Percentiles rank a stretch among this genome's conserved stretches.
Conservation (phyloP, 2,113 vertebrate genomes). For the Laticauda colubrina region DNA sequence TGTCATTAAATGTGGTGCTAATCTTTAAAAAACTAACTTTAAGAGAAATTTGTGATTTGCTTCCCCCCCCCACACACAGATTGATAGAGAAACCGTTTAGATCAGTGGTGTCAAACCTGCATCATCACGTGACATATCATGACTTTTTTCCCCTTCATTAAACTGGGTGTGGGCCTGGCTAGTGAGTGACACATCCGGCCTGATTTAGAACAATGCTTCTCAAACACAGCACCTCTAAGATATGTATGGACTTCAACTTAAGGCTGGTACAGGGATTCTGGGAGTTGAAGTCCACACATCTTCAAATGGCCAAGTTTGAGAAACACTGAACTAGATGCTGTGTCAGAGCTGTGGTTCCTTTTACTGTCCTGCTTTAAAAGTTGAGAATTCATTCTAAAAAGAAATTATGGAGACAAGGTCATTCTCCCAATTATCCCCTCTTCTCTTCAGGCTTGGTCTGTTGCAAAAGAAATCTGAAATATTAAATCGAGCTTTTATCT, state of each 20-base stretch:
- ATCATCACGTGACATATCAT: too few relatives aligned
- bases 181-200: too few relatives aligned
- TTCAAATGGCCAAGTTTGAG: background rate
- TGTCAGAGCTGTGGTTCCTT: background rate
- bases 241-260: background rate
- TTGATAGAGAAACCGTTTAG: too few relatives aligned
- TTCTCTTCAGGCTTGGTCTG: background rate
- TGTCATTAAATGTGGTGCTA: background rate
- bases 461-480: background rate
- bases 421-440: background rate
- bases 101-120: too few relatives aligned
- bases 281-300: background rate
- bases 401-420: background rate
- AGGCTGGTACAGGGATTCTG: background rate
- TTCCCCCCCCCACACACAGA: too few relatives aligned
- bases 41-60: background rate
- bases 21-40: background rate
- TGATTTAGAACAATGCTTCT: background rate
- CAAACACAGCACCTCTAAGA: background rate
- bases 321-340: background rate
- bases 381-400: background rate
- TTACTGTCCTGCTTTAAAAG: background rate
- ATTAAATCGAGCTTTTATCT: background rate
- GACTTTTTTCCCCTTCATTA: too few relatives aligned
- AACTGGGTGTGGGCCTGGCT: too few relatives aligned